phyloP scores from a whole-genome alignment of 2,113 vertebrate genomes.

The Labeo rohita region DNA sequence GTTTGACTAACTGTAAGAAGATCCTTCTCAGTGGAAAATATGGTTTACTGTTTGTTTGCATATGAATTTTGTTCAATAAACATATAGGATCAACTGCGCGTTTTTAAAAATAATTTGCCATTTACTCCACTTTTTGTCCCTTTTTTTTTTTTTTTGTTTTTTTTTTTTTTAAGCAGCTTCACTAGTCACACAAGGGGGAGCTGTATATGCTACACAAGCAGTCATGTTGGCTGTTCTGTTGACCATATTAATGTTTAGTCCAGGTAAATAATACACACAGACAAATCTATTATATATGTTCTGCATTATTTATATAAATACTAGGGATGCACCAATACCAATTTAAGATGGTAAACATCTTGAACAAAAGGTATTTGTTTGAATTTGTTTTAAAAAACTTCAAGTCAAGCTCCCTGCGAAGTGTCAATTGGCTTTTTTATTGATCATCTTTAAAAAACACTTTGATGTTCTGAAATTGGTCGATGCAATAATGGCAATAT shows the following conservation, averaged over 20 bases:
- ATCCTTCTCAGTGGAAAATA: not conserved
- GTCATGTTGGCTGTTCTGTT: constrained; percentile 45
- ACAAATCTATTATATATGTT: not conserved
- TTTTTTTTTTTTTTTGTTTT: not conserved
- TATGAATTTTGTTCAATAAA: not conserved
- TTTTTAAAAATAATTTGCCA: not conserved
- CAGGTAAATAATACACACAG: constrained; percentile 23
- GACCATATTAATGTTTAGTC: constrained; percentile 1
- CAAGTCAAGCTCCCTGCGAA: too few relatives aligned
- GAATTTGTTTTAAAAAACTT: too few relatives aligned
- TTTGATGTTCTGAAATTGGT: not conserved
- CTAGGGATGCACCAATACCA: not conserved
- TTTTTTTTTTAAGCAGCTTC: not conserved
- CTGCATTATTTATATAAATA: not conserved
- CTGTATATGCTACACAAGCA: not conserved
- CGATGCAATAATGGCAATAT: not conserved
- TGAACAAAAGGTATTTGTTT: not conserved
- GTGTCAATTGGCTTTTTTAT: not conserved
- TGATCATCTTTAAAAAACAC: not conserved
- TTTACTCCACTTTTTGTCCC: not conserved
- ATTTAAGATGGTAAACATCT: not conserved
- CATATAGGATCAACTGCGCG: not conserved
- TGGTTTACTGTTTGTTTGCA: not conserved
- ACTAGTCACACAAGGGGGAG: not conserved
- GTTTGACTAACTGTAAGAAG: constrained; percentile 2